Base-by-base conservation (phyloP, 37 sponge, comb jelly and placozoan species). In the Diacarnus erythraeanus region DNA sequence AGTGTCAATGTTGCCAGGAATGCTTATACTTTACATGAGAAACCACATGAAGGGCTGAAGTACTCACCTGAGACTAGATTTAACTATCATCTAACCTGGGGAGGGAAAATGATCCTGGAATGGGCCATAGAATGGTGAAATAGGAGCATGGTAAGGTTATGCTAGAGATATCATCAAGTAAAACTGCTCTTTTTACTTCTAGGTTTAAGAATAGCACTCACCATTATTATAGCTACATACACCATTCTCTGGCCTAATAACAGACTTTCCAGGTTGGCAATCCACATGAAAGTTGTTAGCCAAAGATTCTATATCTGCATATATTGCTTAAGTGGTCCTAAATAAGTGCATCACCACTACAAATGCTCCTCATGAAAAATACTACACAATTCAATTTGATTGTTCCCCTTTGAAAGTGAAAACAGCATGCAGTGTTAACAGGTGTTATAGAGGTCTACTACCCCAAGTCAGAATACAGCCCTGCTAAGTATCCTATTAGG, bases 381-480 rank as follows among this genome's bases (percentile, higher is more conserved):
- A 59, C 3, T 59, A 59, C 26, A 27, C 23, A 10, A 10, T 59
- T 3, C 23, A 3, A 4, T 59, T 59, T 59, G 60, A 59, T 27
- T 59, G 60, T 27, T 59, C 60, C 18, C 60, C 60, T 59, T 59
- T 59, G 60, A 59, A 27, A 59, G 26, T 10, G 18, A 59, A 10
- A 59, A 59, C 60, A 59, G 60, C n/a, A n/a, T n/a, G n/a, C 60
- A 59, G 60, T 59, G 60, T 27, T 10, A 59, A 59, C 60, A 59
- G 26, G 18, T 59, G 60, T 27, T 59, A 59, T 27, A 59, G 60
- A 59, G 60, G 60, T 3, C 18, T 59, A 27, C 60, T 27, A 59
- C n/a, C n/a, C n/a, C n/a, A n/a, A n/a, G n/a, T n/a, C n/a, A n/a
- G n/a, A n/a, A n/a, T n/a, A n/a, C n/a, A n/a, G n/a, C n/a, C n/a